Evolutionary conservation across 1,140 invertebrate genomes (phyloP).

Genomic region (Cherax quadricarinatus): DNA sequence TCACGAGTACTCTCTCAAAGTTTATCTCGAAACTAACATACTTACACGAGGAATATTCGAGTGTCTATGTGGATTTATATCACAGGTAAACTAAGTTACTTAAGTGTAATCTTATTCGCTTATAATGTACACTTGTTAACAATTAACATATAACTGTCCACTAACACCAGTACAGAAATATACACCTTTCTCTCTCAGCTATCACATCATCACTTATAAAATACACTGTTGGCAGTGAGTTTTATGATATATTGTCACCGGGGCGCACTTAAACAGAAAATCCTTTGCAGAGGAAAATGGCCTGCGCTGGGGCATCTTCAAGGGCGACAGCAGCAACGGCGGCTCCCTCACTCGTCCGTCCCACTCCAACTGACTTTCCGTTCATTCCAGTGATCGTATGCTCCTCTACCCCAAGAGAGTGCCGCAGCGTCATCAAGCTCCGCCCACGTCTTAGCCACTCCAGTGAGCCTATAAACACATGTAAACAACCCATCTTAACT

Average conservation of each 20-base stretch:
- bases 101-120: background rate
- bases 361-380: slow-evolving; percentile 38
- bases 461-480: slow-evolving; percentile 25
- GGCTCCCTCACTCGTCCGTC: slow-evolving; percentile 4
- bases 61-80: background rate
- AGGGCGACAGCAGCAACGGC: background rate
- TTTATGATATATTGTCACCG: background rate
- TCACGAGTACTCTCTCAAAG: background rate
- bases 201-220: slow-evolving; percentile 22
- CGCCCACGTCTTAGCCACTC: slow-evolving; percentile 36
- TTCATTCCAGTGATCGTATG: slow-evolving; percentile 49
- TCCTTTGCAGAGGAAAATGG: background rate
- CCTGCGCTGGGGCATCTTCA: slow-evolving; percentile 21
- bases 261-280: background rate
- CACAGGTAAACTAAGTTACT: background rate
- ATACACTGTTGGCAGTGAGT: slow-evolving; percentile 3
- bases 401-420: background rate
- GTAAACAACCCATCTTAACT: background rate
- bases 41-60: background rate
- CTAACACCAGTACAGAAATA: background rate
- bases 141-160: background rate
- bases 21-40: background rate
- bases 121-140: background rate
- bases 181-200: background rate
- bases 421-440: slow-evolving; percentile 41